phyloP scores from a whole-genome alignment of 2,797 vertebrate genomes.

The Psittacula echo region DNA sequence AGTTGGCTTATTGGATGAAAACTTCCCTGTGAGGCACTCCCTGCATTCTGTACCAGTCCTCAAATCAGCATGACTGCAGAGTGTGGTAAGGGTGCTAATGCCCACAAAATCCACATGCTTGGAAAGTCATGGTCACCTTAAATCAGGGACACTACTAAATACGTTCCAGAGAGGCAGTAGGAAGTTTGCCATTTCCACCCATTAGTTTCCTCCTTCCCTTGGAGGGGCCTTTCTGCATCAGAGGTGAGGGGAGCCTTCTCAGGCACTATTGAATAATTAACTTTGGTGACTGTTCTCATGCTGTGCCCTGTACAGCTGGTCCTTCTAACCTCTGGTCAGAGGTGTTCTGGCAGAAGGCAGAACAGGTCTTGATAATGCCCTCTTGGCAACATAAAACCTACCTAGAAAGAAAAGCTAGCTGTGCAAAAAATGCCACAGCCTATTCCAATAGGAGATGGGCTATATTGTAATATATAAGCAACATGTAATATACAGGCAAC shows the following conservation, averaged over 20 bases:
- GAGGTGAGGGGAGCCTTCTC: not conserved
- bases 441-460: not conserved
- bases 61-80: fast-evolving
- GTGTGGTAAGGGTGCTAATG: not conserved
- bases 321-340: not conserved
- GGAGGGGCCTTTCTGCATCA: not conserved
- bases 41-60: not conserved
- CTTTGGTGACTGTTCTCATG: not conserved
- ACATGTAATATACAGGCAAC: not conserved
- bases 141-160: not conserved
- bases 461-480: not conserved
- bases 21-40: not conserved
- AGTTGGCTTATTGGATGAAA: not conserved
- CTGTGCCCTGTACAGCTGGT: not conserved
- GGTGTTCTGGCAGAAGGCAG: not conserved
- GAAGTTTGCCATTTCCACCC: not conserved
- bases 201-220: not conserved
- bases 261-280: not conserved
- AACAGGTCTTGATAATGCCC: not conserved
- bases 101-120: not conserved
- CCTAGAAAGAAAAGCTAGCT: not conserved
- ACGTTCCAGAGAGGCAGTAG: not conserved
- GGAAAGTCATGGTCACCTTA: not conserved
- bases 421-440: not conserved
- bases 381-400: not conserved